A percentile compares a stretch with the other conserved stretches of the same genome.
Evolutionary conservation across 2,797 vertebrate genomes (phyloP).

Genomic region (Sebastes oblongus): DNA sequence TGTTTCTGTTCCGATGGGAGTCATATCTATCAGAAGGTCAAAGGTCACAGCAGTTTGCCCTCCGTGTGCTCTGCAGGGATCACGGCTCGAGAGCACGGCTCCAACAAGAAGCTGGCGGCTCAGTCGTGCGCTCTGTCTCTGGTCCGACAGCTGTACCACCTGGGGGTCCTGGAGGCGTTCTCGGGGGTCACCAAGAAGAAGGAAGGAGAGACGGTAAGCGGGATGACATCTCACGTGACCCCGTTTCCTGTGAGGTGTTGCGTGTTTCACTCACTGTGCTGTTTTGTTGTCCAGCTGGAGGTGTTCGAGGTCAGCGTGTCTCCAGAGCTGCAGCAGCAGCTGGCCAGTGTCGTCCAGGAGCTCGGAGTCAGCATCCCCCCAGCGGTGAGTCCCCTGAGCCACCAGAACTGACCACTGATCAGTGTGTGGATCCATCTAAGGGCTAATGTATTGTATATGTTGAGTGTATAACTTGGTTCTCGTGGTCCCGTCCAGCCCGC

Average conservation of each 20-base stretch:
- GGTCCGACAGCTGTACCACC: conserved; percentile 94
- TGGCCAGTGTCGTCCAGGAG: conserved; percentile 81
- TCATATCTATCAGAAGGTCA: neutral
- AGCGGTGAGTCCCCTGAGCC: conserved; percentile 61
- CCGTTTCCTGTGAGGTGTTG: too few species aligned
- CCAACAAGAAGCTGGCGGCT: conserved; percentile 97
- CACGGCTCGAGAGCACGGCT: conserved; percentile 92
- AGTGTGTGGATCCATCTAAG: neutral
- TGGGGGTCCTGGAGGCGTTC: conserved; percentile 90
- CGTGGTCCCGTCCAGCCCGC: conserved; percentile 72
- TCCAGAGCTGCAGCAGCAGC: conserved; percentile 85
- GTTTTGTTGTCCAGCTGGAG: conserved; percentile 82
- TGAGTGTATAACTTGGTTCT: neutral
- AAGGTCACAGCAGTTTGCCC: neutral
- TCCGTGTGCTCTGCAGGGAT: conserved; percentile 82
- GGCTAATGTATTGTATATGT: neutral
- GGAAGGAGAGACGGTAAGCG: conserved; percentile 86
- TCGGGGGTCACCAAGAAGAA: conserved; percentile 94
- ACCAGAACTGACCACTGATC: neutral
- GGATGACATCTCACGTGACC: neutral
- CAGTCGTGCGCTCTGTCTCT: conserved; percentile 95
- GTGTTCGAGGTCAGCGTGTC: conserved; percentile 84
- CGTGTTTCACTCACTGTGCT: neutral
- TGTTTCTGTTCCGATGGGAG: neutral
- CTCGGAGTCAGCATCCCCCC: conserved; percentile 83